phyloP scores from a whole-genome alignment of 2,888 invertebrate genomes.

The Cecidostiba fungosa region DNA sequence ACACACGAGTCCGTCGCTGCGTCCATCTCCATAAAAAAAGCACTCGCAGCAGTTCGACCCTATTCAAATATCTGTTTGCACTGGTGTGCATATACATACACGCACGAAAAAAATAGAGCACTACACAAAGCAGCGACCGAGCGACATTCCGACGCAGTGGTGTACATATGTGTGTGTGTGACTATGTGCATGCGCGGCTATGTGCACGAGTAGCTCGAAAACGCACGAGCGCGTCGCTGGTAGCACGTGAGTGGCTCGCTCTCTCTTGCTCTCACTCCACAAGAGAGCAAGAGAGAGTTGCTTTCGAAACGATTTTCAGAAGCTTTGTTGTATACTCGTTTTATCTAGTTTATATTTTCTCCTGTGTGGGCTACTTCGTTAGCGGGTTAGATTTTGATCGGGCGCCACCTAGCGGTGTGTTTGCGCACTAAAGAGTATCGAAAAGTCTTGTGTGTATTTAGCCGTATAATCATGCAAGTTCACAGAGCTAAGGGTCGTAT shows the following conservation, averaged over 20 bases:
- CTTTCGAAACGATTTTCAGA: background rate
- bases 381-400: no score
- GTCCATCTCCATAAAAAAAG: slow-evolving; percentile 59
- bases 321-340: background rate
- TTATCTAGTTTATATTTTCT: no score
- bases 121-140: slow-evolving; percentile 16
- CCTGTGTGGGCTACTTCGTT: no score
- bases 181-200: background rate
- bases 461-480: background rate
- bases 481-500: background rate
- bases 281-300: background rate
- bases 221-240: background rate
- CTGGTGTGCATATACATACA: background rate
- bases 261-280: background rate
- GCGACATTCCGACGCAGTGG: slow-evolving; percentile 1
- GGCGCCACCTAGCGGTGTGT: background rate
- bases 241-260: background rate
- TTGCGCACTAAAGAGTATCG: background rate
- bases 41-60: slow-evolving; percentile 28
- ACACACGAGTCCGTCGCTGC: slow-evolving; percentile 32
- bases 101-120: slow-evolving; percentile 15
- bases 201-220: slow-evolving; percentile 6
- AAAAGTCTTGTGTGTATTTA: background rate
- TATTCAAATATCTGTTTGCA: slow-evolving; percentile 57
- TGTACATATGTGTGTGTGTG: no score